These are phyloP conservation scores for Odobenus rosmarus DNA, from an alignment of 2,113 vertebrate species.

Conservation along the genomic window DNA sequence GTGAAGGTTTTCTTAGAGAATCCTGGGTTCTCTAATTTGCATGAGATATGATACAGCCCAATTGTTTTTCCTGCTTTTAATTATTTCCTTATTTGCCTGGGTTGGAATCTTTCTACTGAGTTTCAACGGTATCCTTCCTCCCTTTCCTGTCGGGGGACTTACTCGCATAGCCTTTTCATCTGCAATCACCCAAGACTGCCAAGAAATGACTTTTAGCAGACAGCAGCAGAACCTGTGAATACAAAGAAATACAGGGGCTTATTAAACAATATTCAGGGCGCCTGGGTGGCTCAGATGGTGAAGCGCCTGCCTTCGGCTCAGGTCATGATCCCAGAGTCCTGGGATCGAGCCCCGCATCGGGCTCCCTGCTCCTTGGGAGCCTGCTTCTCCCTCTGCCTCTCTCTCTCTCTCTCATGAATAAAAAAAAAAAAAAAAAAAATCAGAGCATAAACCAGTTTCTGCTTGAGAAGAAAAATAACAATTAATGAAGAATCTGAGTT, in stretches of 20 bases:
- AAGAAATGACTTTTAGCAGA: slow-evolving; percentile 54
- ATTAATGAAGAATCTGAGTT: background rate
- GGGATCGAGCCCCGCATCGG: no score
- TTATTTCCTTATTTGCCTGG: slow-evolving; percentile 75
- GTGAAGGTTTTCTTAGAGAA: background rate
- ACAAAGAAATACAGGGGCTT: slow-evolving; percentile 60
- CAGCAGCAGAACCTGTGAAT: slow-evolving; percentile 56
- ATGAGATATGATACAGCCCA: slow-evolving; percentile 31
- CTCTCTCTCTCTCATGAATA: no score
- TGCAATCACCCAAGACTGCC: slow-evolving; percentile 65
- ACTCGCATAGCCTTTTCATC: slow-evolving; percentile 55
- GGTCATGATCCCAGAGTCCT: no score
- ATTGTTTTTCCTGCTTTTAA: slow-evolving; percentile 78
- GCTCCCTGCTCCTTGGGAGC: no score
- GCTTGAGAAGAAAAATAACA: slow-evolving; percentile 37
- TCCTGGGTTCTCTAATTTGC: slow-evolving; percentile 62
- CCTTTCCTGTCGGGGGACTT: slow-evolving; percentile 62
- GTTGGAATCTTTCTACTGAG: slow-evolving; percentile 56
- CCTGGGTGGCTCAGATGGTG: no score
- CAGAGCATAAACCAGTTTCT: slow-evolving; percentile 51
- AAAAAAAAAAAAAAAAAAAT: no score
- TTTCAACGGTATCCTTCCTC: slow-evolving; percentile 41
- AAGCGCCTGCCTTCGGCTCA: no score
- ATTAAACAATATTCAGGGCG: slow-evolving; percentile 60
- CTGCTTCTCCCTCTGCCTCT: no score